Conservation (phyloP, 2,113 vertebrate species). For the Rhynchopsitta pachyrhyncha region DNA sequence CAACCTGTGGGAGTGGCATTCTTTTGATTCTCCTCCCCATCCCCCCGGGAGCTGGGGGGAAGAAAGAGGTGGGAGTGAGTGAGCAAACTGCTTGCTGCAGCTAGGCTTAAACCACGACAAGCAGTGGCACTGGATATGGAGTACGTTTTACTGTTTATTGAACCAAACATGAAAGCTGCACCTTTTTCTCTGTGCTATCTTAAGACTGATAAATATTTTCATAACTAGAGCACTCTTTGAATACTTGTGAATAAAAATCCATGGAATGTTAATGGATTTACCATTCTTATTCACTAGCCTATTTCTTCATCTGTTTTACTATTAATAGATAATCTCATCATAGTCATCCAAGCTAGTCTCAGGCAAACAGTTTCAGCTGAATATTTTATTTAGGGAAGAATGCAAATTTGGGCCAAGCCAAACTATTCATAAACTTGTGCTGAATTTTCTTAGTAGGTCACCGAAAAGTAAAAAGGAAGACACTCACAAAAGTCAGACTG, state of each 20-base stretch:
- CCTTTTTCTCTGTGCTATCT: background rate
- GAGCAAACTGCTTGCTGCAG: no score
- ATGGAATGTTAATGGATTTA: background rate
- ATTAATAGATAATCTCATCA: background rate
- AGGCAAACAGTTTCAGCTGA: background rate
- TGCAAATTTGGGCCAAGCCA: slow-evolving; percentile 33
- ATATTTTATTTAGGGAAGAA: slow-evolving; percentile 21
- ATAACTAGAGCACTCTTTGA: background rate
- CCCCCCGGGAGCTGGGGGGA: no score
- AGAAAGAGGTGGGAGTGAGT: no score
- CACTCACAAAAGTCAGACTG: background rate
- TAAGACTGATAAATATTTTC: background rate
- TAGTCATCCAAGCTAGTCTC: background rate
- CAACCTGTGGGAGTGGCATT: no score
- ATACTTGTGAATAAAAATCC: background rate
- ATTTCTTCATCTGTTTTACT: background rate
- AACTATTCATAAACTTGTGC: slow-evolving; percentile 29
- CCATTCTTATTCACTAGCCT: background rate
- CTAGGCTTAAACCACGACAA: no score
- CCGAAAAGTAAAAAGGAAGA: background rate
- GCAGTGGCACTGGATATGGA: background rate
- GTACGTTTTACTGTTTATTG: background rate
- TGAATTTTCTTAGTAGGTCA: slow-evolving; percentile 52
- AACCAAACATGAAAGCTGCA: background rate
- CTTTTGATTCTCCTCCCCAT: no score